Conservation (phyloP, 2,888 invertebrate species). For the Cephonodes hylas region DNA sequence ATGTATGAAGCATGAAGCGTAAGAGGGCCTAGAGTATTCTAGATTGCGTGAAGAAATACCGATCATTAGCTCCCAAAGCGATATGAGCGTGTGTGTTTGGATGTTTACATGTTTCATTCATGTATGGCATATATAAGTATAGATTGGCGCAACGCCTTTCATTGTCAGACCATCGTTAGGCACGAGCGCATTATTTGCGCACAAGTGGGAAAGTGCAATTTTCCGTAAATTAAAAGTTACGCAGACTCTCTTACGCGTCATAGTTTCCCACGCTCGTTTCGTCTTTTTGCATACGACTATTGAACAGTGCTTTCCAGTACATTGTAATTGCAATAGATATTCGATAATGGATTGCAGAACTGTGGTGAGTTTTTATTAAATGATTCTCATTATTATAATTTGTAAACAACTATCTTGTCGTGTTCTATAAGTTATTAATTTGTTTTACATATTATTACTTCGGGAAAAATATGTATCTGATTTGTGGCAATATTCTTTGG, state of each 20-base stretch:
- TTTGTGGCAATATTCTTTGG: no score
- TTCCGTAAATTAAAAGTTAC: conserved; percentile 36
- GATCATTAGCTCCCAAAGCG: background rate
- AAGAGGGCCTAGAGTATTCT: background rate
- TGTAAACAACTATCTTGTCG: background rate
- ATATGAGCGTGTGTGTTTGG: conserved; percentile 1
- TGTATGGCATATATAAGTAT: conserved; percentile 71
- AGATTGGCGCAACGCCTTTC: conserved; percentile 58
- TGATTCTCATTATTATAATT: background rate
- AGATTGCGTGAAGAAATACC: background rate
- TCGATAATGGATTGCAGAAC: conserved; percentile 67
- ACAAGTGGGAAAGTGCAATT: conserved; percentile 52
- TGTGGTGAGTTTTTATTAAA: conserved; percentile 59
- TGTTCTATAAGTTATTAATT: conserved; percentile 22
- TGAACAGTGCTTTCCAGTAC: conserved; percentile 60
- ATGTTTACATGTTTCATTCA: conserved; percentile 34
- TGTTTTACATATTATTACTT: conserved; percentile 14
- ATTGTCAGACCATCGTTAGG: conserved; percentile 57
- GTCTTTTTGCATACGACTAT: conserved; percentile 49
- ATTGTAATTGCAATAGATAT: conserved; percentile 58
- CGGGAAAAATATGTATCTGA: background rate
- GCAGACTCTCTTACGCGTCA: conserved; percentile 16
- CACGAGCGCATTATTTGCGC: conserved; percentile 50
- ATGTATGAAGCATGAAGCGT: background rate
- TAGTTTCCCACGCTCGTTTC: conserved; percentile 51